These are phyloP conservation scores for Rutilus rutilus DNA, from an alignment of 2,113 vertebrate genomes.

Conservation along the genomic window DNA sequence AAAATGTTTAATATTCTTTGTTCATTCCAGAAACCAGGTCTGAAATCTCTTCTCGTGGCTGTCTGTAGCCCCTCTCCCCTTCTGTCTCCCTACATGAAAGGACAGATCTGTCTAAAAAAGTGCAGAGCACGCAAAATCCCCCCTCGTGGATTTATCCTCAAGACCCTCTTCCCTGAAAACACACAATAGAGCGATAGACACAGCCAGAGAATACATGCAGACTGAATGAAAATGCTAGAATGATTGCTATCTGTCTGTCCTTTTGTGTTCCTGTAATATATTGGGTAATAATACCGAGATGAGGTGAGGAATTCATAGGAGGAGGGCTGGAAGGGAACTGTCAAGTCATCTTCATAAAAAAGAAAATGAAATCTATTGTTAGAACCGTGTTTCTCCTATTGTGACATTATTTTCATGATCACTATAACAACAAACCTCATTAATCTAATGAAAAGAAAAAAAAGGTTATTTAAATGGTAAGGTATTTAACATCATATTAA, in stretches of 20 bases:
- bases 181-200: slow-evolving; percentile 60
- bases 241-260: slow-evolving; percentile 39
- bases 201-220: neutral
- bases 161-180: slow-evolving; percentile 48
- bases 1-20: slow-evolving; percentile 4
- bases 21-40: slow-evolving; percentile 57
- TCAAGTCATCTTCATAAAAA: slow-evolving; percentile 22
- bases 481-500: no score
- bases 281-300: slow-evolving; percentile 12
- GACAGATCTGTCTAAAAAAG: slow-evolving; percentile 67
- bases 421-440: neutral
- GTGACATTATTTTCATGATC: neutral
- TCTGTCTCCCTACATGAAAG: slow-evolving; percentile 55
- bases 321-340: slow-evolving; percentile 12
- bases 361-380: neutral
- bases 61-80: slow-evolving; percentile 34
- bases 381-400: neutral
- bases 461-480: neutral
- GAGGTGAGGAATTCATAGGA: slow-evolving; percentile 20
- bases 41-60: slow-evolving; percentile 5
- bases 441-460: neutral
- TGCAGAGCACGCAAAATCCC: slow-evolving; percentile 71
- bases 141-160: slow-evolving; percentile 69
- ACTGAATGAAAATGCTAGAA: slow-evolving; percentile 48
- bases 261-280: slow-evolving; percentile 42